These are phyloP conservation scores for Drosophila subpulchrella DNA, from an alignment of 1,140 invertebrate species.

Conservation along the genomic window DNA sequence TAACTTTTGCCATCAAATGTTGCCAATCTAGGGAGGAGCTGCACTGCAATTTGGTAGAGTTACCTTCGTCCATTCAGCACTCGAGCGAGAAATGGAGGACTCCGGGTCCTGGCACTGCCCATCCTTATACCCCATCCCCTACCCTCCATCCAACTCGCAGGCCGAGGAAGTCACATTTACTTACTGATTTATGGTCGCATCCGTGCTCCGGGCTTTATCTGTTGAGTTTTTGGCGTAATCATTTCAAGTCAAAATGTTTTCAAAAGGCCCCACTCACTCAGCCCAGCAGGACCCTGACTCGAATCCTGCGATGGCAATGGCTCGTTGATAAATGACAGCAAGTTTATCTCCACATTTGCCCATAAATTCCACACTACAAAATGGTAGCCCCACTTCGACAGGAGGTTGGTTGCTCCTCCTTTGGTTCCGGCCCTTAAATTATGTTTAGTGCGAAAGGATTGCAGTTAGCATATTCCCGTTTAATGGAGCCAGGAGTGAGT, in stretches of 20 bases:
- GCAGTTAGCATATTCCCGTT: constrained; percentile 52
- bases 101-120: neutral
- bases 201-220: constrained; percentile 72
- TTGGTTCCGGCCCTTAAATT: constrained; percentile 42
- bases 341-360: constrained; percentile 78
- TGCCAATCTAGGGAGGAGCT: constrained; percentile 66
- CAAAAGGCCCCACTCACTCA: constrained; percentile 34
- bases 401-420: neutral
- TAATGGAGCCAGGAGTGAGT: neutral
- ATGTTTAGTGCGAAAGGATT: constrained; percentile 66
- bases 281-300: constrained; percentile 1
- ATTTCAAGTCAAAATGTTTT: constrained; percentile 79
- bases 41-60: constrained; percentile 26
- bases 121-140: neutral
- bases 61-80: constrained; percentile 33
- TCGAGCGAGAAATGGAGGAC: constrained; percentile 13
- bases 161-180: constrained; percentile 69
- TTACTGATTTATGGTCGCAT: constrained; percentile 79
- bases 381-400: constrained; percentile 65
- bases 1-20: constrained; percentile 82
- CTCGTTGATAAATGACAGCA: constrained; percentile 75
- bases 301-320: constrained; percentile 30
- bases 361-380: constrained; percentile 81
- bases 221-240: constrained; percentile 81
- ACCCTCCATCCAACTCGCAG: constrained; percentile 7